Base-by-base conservation (phyloP, 2,797 vertebrate genomes). In the Myotis myotis region DNA sequence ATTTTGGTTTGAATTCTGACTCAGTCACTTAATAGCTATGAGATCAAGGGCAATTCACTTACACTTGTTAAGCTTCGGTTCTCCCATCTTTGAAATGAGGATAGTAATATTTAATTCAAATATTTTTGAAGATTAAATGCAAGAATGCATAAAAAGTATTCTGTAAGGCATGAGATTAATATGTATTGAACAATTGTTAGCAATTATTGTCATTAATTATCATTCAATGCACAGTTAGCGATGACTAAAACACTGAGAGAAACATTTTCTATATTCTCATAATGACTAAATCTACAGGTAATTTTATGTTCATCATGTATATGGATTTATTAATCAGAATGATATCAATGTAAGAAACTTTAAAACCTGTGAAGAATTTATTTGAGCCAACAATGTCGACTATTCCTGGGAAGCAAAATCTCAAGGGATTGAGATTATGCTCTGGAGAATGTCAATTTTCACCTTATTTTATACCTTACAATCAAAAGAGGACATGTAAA, bases 11-110 rank as follows among this genome's bases (percentile, higher is more conserved):
- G 55, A 78, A 38, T 85, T 87, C 36, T 87, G 62, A 90, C 72
- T 85, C 4, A 47, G 38, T 60, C 44, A 64, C 41, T 47, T 93
- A 91, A 76, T 71, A 93, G 28, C 75, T 47, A 13, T 62, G n/a
- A 90, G 28, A 93, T 93, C 12, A 23, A 68, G 62, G 38, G 60
- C 20, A 95, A 92, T 44, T 70, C 25, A 23, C n/a, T 87, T 78
- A 57, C 3, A 22, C 33, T 80, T 79, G 74, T 44, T 83, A 87
- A 80, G 33, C 53, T 81, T 90, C 47, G 44, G 13, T 82, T 94
- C 55, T 74, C 49, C 95, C 70, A 92, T 93, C 36, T 89, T 49
- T 92, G 70, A 95, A 95, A 90, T 70, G 36, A 91, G 2, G 23
- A 17, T 47, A 87, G 92, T 89, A 82, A 88, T 74, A 68, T n/a